phyloP scores from a whole-genome alignment of 2,113 vertebrate genomes.

The Rhinolophus ferrumequinum region DNA sequence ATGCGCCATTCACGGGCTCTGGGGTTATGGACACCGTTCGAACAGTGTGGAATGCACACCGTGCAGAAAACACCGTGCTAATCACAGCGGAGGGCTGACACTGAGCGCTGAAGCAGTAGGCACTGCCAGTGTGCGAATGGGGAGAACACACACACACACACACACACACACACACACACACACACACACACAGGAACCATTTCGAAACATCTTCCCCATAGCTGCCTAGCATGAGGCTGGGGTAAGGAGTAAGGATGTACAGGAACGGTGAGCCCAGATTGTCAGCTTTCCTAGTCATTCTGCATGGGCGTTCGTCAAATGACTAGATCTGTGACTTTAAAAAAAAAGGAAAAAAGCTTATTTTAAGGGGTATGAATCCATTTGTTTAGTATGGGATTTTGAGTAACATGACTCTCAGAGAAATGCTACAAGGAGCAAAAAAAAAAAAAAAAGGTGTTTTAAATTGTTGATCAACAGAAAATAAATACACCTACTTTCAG shows the following conservation, averaged over 20 bases:
- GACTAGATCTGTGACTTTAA: not conserved
- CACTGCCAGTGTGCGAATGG: not conserved
- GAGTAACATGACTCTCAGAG: slow-evolving; percentile 1
- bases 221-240: not conserved
- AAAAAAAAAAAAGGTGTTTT: not conserved
- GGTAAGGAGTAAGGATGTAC: not conserved
- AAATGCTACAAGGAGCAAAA: not conserved
- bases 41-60: not conserved
- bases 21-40: not conserved
- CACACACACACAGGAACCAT: not conserved
- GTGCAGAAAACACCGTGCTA: not conserved
- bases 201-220: not conserved
- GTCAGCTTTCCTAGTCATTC: not conserved
- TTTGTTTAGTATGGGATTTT: not conserved
- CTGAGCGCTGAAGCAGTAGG: not conserved
- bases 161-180: not conserved
- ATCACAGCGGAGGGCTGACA: not conserved
- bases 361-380: not conserved
- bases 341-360: not conserved
- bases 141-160: not conserved
- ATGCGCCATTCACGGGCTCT: not conserved
- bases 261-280: not conserved
- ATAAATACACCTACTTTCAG: slow-evolving; percentile 31
- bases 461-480: not conserved
- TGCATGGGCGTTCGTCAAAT: not conserved